phyloP scores from a whole-genome alignment of 2,797 vertebrate species.

The Crocidura indochinensis region DNA sequence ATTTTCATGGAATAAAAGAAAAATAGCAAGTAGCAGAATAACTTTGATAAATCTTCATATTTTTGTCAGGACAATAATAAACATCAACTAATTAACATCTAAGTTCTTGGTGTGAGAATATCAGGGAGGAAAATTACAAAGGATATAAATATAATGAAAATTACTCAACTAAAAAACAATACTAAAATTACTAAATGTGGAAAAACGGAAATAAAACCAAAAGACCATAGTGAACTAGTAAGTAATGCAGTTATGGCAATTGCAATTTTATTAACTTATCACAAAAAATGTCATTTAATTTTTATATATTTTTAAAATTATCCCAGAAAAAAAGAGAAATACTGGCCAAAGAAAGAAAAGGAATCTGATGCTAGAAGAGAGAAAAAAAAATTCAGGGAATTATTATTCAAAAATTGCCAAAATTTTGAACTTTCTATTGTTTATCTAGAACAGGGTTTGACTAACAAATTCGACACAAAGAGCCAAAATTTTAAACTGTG shows the following conservation, averaged over 20 bases:
- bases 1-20: neutral
- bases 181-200: neutral
- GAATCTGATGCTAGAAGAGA: no score
- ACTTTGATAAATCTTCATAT: conserved; percentile 29
- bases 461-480: no score
- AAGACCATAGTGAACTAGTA: neutral
- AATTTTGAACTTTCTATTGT: no score
- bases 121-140: neutral
- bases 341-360: no score
- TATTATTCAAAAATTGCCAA: no score
- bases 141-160: neutral
- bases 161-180: neutral
- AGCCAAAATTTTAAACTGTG: no score
- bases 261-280: neutral
- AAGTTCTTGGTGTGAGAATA: neutral
- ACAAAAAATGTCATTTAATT: no score
- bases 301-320: no score
- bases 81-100: neutral
- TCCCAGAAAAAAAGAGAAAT: no score
- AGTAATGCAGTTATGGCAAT: neutral
- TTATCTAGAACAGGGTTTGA: no score
- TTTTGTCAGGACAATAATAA: neutral
- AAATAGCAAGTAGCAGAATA: neutral
- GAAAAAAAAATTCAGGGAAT: no score
- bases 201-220: neutral